A percentile compares a stretch with the other conserved stretches of the same genome.
These are phyloP conservation scores for Euclidia mi DNA, from an alignment of 2,888 invertebrate genomes.

Conservation along the genomic window DNA sequence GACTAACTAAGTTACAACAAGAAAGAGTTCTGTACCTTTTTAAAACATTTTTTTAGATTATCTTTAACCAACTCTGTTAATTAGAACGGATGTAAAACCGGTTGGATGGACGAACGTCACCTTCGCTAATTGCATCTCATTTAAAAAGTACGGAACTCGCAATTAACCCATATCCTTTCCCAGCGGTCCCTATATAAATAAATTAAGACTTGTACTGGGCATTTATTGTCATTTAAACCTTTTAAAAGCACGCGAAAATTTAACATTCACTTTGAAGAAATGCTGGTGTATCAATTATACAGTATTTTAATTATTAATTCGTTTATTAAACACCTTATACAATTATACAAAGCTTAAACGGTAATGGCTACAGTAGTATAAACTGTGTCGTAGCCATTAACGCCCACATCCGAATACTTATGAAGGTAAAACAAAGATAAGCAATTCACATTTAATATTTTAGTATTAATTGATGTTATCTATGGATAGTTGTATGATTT, in stretches of 20 bases:
- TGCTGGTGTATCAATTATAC: slow-evolving; percentile 14
- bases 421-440: too few relatives aligned
- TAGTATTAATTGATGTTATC: too few relatives aligned
- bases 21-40: slow-evolving; percentile 38
- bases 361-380: too few relatives aligned
- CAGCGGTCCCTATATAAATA: slow-evolving; percentile 38
- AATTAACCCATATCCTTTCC: slow-evolving; percentile 77
- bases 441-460: too few relatives aligned
- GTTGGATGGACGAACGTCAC: slow-evolving; percentile 65
- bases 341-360: too few relatives aligned
- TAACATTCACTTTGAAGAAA: slow-evolving; percentile 40
- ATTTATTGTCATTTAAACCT: slow-evolving; percentile 32
- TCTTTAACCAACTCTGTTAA: slow-evolving; percentile 60
- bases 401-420: too few relatives aligned
- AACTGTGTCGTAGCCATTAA: too few relatives aligned
- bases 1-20: slow-evolving; percentile 11
- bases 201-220: slow-evolving; percentile 26
- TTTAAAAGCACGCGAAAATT: slow-evolving; percentile 25
- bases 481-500: too few relatives aligned
- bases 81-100: slow-evolving; percentile 68
- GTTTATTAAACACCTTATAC: too few relatives aligned
- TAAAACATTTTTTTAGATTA: slow-evolving; percentile 43
- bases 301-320: slow-evolving; percentile 19
- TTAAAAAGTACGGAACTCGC: slow-evolving; percentile 71
- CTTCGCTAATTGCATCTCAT: slow-evolving; percentile 80